A percentile compares a stretch with the other conserved stretches of the same genome.
These are phyloP conservation scores for Ctenopoma kingsleyae DNA, from an alignment of 2,797 vertebrate species.

Conservation along the genomic window DNA sequence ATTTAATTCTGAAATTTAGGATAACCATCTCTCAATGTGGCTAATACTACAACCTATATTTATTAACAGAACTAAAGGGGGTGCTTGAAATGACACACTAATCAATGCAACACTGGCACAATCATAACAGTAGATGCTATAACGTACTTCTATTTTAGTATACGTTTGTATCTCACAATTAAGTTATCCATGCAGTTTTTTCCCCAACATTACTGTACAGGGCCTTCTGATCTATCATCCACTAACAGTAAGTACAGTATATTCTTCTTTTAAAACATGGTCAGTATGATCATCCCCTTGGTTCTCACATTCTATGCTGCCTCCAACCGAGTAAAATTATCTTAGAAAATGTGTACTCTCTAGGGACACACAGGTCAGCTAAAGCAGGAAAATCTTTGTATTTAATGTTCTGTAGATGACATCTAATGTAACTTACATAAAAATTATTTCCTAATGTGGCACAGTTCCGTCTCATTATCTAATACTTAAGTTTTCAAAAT, in stretches of 20 bases:
- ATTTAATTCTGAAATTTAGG: no score
- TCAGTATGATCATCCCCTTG: not conserved
- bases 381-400: not conserved
- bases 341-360: not conserved
- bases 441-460: not conserved
- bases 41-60: no score
- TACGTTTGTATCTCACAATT: no score
- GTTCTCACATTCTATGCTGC: not conserved
- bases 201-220: not conserved
- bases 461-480: not conserved
- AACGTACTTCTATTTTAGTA: no score
- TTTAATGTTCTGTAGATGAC: not conserved
- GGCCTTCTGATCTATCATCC: not conserved
- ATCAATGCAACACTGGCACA: no score
- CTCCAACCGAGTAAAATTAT: not conserved
- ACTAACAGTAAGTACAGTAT: no score
- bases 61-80: no score
- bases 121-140: no score
- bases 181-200: no score
- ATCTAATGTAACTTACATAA: not conserved
- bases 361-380: not conserved
- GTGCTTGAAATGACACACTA: no score
- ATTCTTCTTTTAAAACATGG: not conserved
- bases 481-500: constrained; percentile 2
- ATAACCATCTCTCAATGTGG: no score